Percentiles rank a stretch among this genome's conserved stretches.
These are phyloP conservation scores for Emmelina monodactyla DNA, from an alignment of 2,888 invertebrate genomes.

Conservation along the genomic window DNA sequence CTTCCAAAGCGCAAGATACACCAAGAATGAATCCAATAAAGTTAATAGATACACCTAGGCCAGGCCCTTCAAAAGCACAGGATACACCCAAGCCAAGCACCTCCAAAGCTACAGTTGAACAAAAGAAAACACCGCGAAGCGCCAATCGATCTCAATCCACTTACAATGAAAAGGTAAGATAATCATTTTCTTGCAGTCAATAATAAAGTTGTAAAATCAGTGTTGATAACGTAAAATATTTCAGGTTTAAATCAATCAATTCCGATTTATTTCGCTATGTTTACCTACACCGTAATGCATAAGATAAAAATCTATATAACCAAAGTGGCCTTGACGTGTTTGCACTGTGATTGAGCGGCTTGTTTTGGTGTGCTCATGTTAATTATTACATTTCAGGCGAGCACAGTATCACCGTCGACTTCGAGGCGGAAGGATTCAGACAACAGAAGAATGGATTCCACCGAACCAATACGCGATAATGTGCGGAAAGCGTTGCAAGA, in stretches of 20 bases:
- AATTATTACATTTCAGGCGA: constrained; percentile 37
- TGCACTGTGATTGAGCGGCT: constrained; percentile 39
- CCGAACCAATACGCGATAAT: constrained; percentile 80
- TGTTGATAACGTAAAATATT: too few species aligned
- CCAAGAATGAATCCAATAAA: constrained; percentile 6
- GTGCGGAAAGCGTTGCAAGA: constrained; percentile 79
- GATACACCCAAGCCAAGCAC: constrained; percentile 42
- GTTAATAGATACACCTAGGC: constrained; percentile 32
- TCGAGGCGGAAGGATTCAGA: constrained; percentile 47
- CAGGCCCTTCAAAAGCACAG: constrained; percentile 30
- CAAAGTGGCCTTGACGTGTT: constrained; percentile 38
- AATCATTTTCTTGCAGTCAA: too few species aligned
- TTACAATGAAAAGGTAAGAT: constrained; percentile 42
- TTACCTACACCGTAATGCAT: too few species aligned
- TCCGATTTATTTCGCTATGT: constrained; percentile 11
- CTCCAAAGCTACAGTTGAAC: constrained; percentile 28
- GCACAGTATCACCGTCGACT: constrained; percentile 41
- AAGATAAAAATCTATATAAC: not conserved
- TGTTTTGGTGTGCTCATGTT: constrained; percentile 41
- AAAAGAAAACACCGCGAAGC: constrained; percentile 30
- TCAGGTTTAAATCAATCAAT: too few species aligned
- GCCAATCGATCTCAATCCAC: constrained; percentile 29
- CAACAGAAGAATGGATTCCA: constrained; percentile 42
- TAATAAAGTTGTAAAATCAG: too few species aligned
- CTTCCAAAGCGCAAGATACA: constrained; percentile 1